Evolutionary conservation across 64 coral and sea anemone genomes (phyloP).

Genomic region (Catalaphyllia jardinei): DNA sequence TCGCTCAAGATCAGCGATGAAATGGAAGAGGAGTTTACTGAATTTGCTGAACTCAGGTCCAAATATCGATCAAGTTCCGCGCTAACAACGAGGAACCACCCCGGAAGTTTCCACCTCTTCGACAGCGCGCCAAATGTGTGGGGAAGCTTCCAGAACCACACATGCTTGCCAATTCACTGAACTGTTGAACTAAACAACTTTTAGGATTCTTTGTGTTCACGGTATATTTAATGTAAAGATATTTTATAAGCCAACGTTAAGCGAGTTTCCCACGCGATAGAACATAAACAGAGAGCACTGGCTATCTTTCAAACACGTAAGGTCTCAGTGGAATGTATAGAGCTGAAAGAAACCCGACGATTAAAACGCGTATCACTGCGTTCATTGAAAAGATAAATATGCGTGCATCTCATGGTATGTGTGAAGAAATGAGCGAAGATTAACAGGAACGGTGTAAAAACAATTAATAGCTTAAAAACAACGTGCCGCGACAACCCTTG

Average conservation of each 20-base stretch:
- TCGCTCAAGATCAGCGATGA: neutral
- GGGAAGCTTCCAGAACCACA: constrained; percentile 8
- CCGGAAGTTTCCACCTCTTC: neutral
- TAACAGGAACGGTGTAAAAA: neutral
- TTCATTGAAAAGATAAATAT: no score
- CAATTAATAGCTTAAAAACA: neutral
- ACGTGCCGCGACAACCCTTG: no score
- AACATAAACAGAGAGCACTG: no score
- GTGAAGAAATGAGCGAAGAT: neutral
- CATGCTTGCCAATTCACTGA: constrained; percentile 9
- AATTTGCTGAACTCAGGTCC: constrained; percentile 35
- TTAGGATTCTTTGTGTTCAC: neutral
- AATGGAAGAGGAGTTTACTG: constrained; percentile 31
- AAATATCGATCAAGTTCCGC: constrained; percentile 25
- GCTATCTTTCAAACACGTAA: no score
- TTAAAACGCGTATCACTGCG: no score
- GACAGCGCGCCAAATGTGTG: constrained; percentile 11
- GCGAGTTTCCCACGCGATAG: neutral
- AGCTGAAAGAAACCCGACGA: no score
- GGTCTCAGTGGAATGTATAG: no score
- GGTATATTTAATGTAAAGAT: constrained; percentile 18
- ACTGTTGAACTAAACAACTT: neutral
- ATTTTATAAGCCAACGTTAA: neutral
- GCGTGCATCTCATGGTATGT: no score
- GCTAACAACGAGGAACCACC: neutral